A percentile compares a stretch with the other conserved stretches of the same genome.
These are phyloP conservation scores for Notechis scutatus DNA, from an alignment of 2,113 vertebrate species.

Conservation along the genomic window DNA sequence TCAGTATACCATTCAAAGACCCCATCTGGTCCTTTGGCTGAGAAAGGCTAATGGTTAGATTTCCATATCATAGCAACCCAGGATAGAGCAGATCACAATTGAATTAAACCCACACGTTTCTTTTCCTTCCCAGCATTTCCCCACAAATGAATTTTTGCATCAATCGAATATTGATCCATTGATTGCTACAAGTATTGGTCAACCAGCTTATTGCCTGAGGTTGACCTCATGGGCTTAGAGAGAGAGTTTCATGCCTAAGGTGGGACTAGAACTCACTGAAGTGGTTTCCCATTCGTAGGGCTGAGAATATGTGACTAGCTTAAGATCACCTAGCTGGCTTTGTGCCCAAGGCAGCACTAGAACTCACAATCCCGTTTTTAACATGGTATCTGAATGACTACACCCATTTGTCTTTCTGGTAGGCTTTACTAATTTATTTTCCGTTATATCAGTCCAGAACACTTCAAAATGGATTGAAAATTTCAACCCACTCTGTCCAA, in stretches of 20 bases:
- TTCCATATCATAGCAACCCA: neutral
- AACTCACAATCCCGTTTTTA: neutral
- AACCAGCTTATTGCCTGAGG: neutral
- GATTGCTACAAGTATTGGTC: neutral
- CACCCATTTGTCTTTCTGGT: neutral
- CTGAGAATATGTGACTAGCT: neutral
- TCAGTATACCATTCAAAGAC: neutral
- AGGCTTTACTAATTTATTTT: neutral
- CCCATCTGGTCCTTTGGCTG: neutral
- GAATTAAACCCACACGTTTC: neutral
- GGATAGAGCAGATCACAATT: neutral
- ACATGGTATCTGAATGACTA: neutral
- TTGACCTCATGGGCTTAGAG: neutral
- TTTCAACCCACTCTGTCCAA: neutral
- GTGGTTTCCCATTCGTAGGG: neutral
- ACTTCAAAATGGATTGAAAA: neutral
- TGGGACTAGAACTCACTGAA: neutral
- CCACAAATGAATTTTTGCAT: neutral
- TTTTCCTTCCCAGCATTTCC: neutral
- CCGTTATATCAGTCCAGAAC: neutral
- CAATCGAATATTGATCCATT: neutral
- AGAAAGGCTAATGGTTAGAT: neutral
- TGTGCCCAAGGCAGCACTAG: neutral
- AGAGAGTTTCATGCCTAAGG: neutral
- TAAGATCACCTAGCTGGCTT: neutral